These are phyloP conservation scores for Momotus momota DNA, from an alignment of 2,797 vertebrate species.

Conservation along the genomic window DNA sequence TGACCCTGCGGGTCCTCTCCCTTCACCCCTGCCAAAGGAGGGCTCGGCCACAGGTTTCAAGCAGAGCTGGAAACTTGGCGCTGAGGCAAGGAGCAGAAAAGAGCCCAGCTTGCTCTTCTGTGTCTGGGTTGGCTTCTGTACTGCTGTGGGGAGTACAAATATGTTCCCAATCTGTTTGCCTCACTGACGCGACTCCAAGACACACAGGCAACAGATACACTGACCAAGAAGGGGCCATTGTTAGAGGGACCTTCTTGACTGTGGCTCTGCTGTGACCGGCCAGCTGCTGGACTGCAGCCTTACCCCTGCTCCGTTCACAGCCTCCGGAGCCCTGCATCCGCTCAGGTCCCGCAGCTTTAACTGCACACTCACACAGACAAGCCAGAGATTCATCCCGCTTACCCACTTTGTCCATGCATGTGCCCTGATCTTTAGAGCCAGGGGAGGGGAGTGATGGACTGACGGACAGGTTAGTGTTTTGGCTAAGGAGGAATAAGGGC, in stretches of 20 bases:
- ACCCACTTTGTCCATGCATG: not conserved
- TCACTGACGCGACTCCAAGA: constrained; percentile 32
- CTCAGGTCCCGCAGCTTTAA: rapidly evolving
- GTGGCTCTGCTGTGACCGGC: not conserved
- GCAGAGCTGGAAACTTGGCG: constrained; percentile 52
- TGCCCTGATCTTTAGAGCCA: not conserved
- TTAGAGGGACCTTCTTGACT: constrained; percentile 22
- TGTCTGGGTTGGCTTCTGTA: constrained; percentile 37
- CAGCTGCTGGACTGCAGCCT: not conserved
- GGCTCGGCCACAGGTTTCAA: constrained; percentile 3
- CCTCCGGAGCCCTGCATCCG: not conserved
- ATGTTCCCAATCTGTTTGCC: constrained; percentile 60
- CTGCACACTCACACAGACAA: not conserved
- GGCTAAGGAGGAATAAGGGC: not conserved
- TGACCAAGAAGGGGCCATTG: constrained; percentile 66
- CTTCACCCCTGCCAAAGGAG: not conserved
- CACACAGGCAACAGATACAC: constrained; percentile 30
- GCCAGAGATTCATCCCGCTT: not conserved
- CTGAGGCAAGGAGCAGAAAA: not conserved
- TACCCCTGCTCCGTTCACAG: not conserved
- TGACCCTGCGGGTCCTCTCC: not conserved
- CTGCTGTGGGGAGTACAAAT: constrained; percentile 58
- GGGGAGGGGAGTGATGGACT: not conserved
- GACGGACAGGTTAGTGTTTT: not conserved
- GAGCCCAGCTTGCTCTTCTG: constrained; percentile 49